A percentile compares a stretch with the other conserved stretches of the same genome.
Conservation (phyloP, 2,113 vertebrate species). For the Cyanoderma ruficeps region DNA sequence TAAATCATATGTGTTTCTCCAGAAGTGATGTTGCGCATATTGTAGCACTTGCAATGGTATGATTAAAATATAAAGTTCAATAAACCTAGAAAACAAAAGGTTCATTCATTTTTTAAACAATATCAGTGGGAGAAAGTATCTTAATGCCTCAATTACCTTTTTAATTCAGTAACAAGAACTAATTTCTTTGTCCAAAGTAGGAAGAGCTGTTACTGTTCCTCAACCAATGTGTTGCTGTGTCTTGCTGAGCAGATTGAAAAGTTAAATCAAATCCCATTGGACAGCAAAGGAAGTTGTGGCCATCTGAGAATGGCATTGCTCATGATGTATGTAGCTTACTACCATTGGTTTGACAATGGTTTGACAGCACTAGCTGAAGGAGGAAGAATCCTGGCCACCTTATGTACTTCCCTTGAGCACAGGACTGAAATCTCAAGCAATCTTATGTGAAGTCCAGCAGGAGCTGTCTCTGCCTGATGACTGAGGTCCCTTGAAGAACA, state of each 20-base stretch:
- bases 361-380: not conserved
- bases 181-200: not conserved
- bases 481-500: not conserved
- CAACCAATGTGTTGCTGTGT: not conserved
- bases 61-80: slow-evolving; percentile 32
- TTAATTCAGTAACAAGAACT: not conserved
- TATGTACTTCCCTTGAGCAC: not conserved
- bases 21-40: not conserved
- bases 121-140: not conserved
- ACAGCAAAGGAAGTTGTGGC: not conserved
- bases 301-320: not conserved
- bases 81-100: not conserved
- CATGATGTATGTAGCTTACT: not conserved
- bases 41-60: not conserved
- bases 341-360: not conserved
- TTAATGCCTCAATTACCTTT: not conserved
- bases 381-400: not conserved
- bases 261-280: not conserved
- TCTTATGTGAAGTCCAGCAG: not conserved
- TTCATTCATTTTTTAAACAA: not conserved
- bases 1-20: not conserved
- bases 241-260: not conserved
- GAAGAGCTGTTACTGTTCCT: not conserved
- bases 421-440: not conserved
- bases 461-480: not conserved